Evolutionary conservation across 2,888 invertebrate genomes (phyloP).

Genomic region (Portevinia maculata): DNA sequence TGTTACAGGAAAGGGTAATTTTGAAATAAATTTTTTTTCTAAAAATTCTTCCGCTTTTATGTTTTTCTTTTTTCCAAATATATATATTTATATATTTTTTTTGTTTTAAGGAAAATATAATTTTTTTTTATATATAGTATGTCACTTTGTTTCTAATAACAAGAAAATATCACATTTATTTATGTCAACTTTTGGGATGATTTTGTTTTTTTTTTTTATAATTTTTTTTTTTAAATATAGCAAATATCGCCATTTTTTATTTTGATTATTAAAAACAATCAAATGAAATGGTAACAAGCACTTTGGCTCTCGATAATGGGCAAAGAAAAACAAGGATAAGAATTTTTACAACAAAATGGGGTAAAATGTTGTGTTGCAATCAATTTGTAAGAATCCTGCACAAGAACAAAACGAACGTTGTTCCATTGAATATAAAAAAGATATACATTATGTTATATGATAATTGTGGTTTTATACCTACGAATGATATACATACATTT

Average conservation of each 20-base stretch:
- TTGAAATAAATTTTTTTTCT: constrained; percentile 13
- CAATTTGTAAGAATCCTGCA: too few species aligned
- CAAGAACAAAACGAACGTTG: too few species aligned
- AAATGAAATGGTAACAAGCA: constrained; percentile 20
- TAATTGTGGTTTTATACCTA: too few species aligned
- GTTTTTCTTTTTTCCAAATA: constrained; percentile 2
- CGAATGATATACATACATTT: too few species aligned
- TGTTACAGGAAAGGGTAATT: constrained; percentile 14
- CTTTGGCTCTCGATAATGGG: constrained; percentile 2
- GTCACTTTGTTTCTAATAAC: constrained; percentile 66
- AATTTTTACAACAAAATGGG: too few species aligned
- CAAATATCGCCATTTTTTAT: constrained; percentile 26
- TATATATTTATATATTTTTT: too few species aligned
- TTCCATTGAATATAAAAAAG: too few species aligned
- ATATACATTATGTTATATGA: too few species aligned
- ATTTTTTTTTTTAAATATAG: constrained; percentile 1
- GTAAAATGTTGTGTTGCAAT: too few species aligned
- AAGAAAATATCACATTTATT: constrained; percentile 72
- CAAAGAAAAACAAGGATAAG: background rate
- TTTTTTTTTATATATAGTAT: constrained; percentile 49
- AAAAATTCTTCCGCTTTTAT: constrained; percentile 8
- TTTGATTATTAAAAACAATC: background rate
- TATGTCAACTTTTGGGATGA: constrained; percentile 67
- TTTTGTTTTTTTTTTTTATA: constrained; percentile 28
- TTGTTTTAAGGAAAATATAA: constrained; percentile 53